Evolutionary conservation across 92 coral and sea anemone species (phyloP).

Genomic region (Bergia puertoricense): DNA sequence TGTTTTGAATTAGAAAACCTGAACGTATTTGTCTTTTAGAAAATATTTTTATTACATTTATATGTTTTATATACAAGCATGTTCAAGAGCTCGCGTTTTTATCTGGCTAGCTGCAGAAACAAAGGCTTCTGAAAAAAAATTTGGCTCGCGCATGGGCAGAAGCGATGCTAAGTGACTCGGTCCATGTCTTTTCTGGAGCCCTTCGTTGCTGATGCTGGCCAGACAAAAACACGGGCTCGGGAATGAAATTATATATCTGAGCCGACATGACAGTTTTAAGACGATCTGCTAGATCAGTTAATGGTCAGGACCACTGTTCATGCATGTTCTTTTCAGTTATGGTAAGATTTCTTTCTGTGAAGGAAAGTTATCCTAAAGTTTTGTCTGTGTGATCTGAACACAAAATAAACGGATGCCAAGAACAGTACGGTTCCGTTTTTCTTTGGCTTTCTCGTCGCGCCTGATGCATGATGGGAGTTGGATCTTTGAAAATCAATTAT

Average conservation of each 20-base stretch:
- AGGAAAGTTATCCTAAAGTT: no score
- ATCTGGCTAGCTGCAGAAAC: neutral
- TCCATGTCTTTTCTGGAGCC: no score
- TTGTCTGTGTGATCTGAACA: neutral
- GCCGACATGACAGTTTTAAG: no score
- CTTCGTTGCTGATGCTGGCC: no score
- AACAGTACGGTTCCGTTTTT: neutral
- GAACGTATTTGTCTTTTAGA: neutral
- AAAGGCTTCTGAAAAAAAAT: no score
- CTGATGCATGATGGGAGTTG: no score
- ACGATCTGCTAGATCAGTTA: neutral
- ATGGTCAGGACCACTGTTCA: neutral
- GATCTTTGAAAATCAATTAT: no score
- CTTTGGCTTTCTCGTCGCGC: neutral
- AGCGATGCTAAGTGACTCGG: no score
- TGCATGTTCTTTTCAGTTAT: neutral
- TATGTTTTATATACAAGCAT: neutral
- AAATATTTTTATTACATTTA: neutral
- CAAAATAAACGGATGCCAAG: neutral
- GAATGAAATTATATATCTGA: no score
- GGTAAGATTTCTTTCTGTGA: no score
- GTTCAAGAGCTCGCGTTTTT: neutral
- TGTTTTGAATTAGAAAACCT: neutral
- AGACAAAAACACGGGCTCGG: no score
- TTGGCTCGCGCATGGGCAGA: no score